These are phyloP conservation scores for Nomia melanderi DNA, from an alignment of 1,140 invertebrate species.

Conservation along the genomic window DNA sequence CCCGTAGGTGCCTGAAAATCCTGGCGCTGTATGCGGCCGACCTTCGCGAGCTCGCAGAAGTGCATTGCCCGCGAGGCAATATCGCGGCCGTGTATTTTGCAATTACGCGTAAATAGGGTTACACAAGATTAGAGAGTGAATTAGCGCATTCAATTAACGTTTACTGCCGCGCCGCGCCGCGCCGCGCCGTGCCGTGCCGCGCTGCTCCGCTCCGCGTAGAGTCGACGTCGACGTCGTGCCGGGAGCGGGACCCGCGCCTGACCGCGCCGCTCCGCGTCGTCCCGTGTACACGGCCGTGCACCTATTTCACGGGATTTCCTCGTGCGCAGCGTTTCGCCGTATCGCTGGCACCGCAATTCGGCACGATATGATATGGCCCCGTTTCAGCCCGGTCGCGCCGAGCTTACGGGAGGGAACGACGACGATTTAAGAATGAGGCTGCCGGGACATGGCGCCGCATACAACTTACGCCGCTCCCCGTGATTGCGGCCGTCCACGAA, in stretches of 20 bases:
- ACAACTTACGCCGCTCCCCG: slow-evolving; percentile 45
- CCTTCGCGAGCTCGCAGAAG: slow-evolving; percentile 40
- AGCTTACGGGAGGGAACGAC: slow-evolving; percentile 14
- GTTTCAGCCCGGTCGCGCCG: slow-evolving; percentile 10
- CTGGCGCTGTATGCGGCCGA: slow-evolving; percentile 39
- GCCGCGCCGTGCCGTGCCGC: not conserved
- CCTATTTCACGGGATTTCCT: slow-evolving; percentile 74
- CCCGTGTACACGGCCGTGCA: slow-evolving; percentile 22
- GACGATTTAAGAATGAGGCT: slow-evolving; percentile 42
- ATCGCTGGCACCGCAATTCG: slow-evolving; percentile 50
- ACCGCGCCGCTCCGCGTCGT: not conserved
- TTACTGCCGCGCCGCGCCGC: slow-evolving; percentile 63
- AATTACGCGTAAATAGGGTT: slow-evolving; percentile 76
- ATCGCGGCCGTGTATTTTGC: slow-evolving; percentile 71
- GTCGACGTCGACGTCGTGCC: too few species aligned
- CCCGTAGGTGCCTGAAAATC: slow-evolving; percentile 58
- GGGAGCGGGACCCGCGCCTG: too few species aligned
- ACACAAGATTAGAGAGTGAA: slow-evolving; percentile 74
- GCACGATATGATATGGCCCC: slow-evolving; percentile 44
- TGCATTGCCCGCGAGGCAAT: slow-evolving; percentile 53
- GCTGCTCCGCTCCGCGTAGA: not conserved
- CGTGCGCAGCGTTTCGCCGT: slow-evolving; percentile 4
- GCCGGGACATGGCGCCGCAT: slow-evolving; percentile 14
- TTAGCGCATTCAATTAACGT: slow-evolving; percentile 79
- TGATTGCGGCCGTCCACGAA: slow-evolving; percentile 30